phyloP scores from a whole-genome alignment of 2,797 vertebrate species.

The Benthosema pterotum region DNA sequence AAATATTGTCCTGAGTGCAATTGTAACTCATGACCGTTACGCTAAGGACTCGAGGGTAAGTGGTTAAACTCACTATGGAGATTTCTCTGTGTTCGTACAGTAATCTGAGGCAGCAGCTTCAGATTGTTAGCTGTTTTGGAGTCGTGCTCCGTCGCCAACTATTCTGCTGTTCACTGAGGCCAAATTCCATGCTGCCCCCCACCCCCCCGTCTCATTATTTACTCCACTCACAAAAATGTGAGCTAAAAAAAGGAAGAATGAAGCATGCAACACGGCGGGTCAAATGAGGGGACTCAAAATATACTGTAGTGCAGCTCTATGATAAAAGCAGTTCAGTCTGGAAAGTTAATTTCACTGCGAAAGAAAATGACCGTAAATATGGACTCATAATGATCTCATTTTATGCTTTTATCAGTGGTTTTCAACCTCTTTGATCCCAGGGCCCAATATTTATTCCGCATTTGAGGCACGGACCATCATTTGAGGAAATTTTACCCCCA shows the following conservation, averaged over 20 bases:
- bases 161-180: constrained; percentile 12
- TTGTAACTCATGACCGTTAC: too few species aligned
- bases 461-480: too few species aligned
- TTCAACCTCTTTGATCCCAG: too few species aligned
- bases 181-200: constrained; percentile 3
- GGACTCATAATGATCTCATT: too few species aligned
- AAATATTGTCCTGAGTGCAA: too few species aligned
- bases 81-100: background rate
- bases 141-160: constrained; percentile 23
- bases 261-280: constrained; percentile 18
- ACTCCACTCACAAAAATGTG: constrained; percentile 27
- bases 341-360: too few species aligned
- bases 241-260: constrained; percentile 23
- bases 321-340: background rate
- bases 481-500: too few species aligned
- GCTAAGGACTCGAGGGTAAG: too few species aligned
- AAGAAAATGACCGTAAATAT: too few species aligned
- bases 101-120: constrained; percentile 22
- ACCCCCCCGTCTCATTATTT: constrained; percentile 25
- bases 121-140: constrained; percentile 22
- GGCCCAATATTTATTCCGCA: too few species aligned
- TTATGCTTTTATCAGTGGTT: too few species aligned
- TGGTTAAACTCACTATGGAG: too few species aligned
- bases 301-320: background rate
- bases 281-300: constrained; percentile 9